Evolutionary conservation across 1,140 invertebrate genomes (phyloP), one percentile per base, ranked within the genome.

Genomic region (Acromyrmex charruanus): DNA sequence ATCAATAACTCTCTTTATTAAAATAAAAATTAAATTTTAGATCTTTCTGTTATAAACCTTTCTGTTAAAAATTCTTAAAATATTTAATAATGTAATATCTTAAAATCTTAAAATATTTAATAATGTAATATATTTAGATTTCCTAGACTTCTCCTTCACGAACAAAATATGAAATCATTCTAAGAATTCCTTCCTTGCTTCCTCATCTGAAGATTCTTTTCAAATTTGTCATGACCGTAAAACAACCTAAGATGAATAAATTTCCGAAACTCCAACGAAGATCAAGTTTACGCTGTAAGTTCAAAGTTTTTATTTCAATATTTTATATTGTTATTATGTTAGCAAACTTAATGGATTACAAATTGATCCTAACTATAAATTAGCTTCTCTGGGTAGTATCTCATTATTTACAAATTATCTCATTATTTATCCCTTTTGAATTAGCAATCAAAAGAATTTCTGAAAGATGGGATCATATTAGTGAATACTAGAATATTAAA

Each of bases 111-210:
- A 25, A 25, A 25, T 25, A 25, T 25, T 25, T 25, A 25, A 81
- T 28, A 28, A 28, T 28, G 28, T 31, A 84, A 84, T 85, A 69
- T 86, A 51, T 90, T 90, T 61, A 89, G 77, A 28, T 72, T 59
- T 4, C 21, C 84, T 4, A 84, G 87, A 28, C 28, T 31, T 87
- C 51, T 77, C 65, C 25, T 82, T 88, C 59, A 3, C 3, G 49
- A 86, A 63, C 14, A 28, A 55, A 5, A 55, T 21, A 39, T 39
- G 49, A 80, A 25, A 66, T 68, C 0, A 53, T 18, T 2, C 18
- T 68, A 51, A 65, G 51, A 25, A 25, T 25, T 65, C 14, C 14
- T 44, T 39, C 39, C 31, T 21, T 21, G 12, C 2, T 55, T 69
- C 10, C n/a, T 55, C 6, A 58, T 49, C 65, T 1, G 39, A 77